phyloP scores from a whole-genome alignment of 2,113 vertebrate species.

The Oncorhynchus mykiss region DNA sequence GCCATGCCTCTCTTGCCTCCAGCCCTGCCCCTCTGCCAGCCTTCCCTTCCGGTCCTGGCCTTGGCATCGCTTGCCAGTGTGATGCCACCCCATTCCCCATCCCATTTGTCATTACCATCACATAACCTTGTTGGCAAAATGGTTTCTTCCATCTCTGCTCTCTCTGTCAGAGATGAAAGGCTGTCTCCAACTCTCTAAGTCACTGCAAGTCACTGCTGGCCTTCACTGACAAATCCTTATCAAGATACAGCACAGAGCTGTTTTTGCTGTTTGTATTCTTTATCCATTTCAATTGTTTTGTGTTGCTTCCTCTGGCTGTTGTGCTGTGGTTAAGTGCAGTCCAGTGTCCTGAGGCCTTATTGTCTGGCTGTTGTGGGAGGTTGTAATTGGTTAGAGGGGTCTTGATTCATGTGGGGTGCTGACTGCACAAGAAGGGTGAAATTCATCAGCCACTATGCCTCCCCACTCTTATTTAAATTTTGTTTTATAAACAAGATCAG shows the following conservation, averaged over 20 bases:
- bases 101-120: background rate
- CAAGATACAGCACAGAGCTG: background rate
- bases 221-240: background rate
- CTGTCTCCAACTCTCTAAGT: background rate
- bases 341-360: too few species aligned
- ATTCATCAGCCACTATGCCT: conserved; percentile 20
- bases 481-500: background rate
- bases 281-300: too few species aligned
- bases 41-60: conserved; percentile 25
- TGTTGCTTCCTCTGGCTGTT: too few species aligned
- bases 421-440: conserved; percentile 5
- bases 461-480: too few species aligned
- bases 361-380: background rate
- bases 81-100: background rate
- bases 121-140: background rate
- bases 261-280: too few species aligned
- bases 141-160: background rate
- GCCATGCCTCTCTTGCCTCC: conserved; percentile 4
- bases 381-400: conserved; percentile 8
- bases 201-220: background rate
- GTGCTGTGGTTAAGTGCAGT: too few species aligned
- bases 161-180: background rate
- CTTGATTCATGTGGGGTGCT: conserved; percentile 36
- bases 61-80: conserved; percentile 12
- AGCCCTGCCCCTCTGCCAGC: conserved; percentile 11